Percentiles rank a stretch among this genome's conserved stretches.
phyloP scores from a whole-genome alignment of 2,888 invertebrate species.

The Andricus quercusramuli region DNA sequence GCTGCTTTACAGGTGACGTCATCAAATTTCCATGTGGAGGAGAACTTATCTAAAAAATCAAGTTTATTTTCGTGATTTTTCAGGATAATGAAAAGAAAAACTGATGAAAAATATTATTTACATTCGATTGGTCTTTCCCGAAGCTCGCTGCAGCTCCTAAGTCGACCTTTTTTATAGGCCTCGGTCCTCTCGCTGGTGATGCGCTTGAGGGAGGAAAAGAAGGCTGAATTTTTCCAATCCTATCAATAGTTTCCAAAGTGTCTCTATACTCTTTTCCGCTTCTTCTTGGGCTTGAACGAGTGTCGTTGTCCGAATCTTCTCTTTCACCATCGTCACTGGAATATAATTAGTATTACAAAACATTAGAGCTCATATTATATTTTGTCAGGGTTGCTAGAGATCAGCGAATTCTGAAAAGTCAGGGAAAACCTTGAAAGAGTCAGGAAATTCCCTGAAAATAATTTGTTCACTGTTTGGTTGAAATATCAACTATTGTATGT shows the following conservation, averaged over 20 bases:
- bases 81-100: slow-evolving; percentile 16
- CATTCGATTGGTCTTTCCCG: slow-evolving; percentile 79
- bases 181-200: slow-evolving; percentile 76
- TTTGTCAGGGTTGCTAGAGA: too few relatives aligned
- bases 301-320: slow-evolving; percentile 85
- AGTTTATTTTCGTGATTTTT: background rate
- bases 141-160: slow-evolving; percentile 86
- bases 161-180: slow-evolving; percentile 82
- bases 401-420: too few relatives aligned
- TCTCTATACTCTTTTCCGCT: slow-evolving; percentile 80
- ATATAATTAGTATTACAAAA: background rate
- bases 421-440: too few relatives aligned
- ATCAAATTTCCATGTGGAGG: slow-evolving; percentile 54
- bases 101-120: slow-evolving; percentile 43
- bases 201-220: slow-evolving; percentile 65
- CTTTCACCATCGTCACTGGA: slow-evolving; percentile 83
- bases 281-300: slow-evolving; percentile 77
- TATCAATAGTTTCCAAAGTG: slow-evolving; percentile 74
- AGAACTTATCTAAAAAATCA: slow-evolving; percentile 37
- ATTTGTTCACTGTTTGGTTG: too few relatives aligned
- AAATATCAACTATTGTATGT: too few relatives aligned
- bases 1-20: slow-evolving; percentile 66
- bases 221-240: slow-evolving; percentile 68
- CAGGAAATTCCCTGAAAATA: too few relatives aligned
- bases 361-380: background rate